Percentiles rank a stretch among this genome's conserved stretches.
Evolutionary conservation across 2,113 vertebrate genomes (phyloP).

Genomic region (Aphelocoma coerulescens): DNA sequence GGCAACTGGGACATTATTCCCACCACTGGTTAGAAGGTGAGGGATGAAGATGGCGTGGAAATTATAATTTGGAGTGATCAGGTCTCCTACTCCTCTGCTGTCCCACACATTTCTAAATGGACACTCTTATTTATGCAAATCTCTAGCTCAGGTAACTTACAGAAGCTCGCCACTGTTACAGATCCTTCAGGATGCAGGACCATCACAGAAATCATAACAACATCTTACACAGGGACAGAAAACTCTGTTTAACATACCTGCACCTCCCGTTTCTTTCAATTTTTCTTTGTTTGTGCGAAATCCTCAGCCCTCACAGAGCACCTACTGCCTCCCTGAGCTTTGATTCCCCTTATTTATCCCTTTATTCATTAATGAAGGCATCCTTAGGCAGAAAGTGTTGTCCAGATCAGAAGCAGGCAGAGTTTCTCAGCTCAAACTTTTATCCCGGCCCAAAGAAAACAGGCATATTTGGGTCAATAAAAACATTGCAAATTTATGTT

Average conservation of each 20-base stretch:
- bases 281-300: neutral
- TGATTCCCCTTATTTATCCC: neutral
- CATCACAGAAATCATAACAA: neutral
- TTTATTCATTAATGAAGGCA: conserved; percentile 14
- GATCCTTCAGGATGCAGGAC: neutral
- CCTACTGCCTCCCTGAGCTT: neutral
- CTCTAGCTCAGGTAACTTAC: neutral
- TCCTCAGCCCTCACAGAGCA: neutral
- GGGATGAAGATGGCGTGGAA: neutral
- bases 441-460: conserved; percentile 49
- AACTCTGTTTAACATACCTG: neutral
- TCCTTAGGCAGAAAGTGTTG: conserved; percentile 32
- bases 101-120: neutral
- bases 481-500: conserved; percentile 22
- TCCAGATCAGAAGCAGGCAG: conserved; percentile 30
- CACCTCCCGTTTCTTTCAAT: neutral
- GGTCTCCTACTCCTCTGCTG: neutral
- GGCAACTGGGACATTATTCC: neutral
- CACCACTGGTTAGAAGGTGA: neutral
- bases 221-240: neutral
- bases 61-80: neutral
- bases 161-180: neutral
- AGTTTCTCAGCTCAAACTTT: conserved; percentile 29
- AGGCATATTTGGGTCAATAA: conserved; percentile 35
- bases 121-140: neutral